These are phyloP conservation scores for Chrysogorgia sp. DNA, from an alignment of 92 coral and sea anemone genomes.

Conservation along the genomic window DNA sequence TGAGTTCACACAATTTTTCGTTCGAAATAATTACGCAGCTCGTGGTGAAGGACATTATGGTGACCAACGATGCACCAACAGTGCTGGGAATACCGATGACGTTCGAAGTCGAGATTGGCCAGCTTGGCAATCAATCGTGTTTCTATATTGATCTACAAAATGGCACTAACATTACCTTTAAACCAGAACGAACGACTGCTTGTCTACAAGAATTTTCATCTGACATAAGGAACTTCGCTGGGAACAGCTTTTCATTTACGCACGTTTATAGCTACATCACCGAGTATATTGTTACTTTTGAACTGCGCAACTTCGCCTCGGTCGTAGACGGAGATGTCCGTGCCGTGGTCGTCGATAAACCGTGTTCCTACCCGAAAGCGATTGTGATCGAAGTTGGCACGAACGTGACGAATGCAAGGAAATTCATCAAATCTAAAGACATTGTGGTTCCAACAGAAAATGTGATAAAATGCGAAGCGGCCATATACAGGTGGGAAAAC, in stretches of 20 bases:
- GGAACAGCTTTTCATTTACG: slow-evolving; percentile 36
- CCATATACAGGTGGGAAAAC: slow-evolving; percentile 55
- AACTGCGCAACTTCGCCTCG: slow-evolving; percentile 68
- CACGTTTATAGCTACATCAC: slow-evolving; percentile 42
- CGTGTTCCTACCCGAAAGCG: slow-evolving; percentile 76
- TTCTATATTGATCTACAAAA: slow-evolving; percentile 59
- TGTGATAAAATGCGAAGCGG: slow-evolving; percentile 74
- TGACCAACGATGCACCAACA: slow-evolving; percentile 63
- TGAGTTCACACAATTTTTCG: slow-evolving; percentile 31
- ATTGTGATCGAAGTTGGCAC: slow-evolving; percentile 64
- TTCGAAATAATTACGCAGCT: slow-evolving; percentile 38
- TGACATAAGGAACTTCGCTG: slow-evolving; percentile 56
- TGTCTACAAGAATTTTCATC: slow-evolving; percentile 52
- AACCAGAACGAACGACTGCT: slow-evolving; percentile 23
- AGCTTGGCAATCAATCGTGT: slow-evolving; percentile 72
- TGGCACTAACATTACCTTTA: slow-evolving; percentile 55
- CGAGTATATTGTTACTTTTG: slow-evolving; percentile 40
- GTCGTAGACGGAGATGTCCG: slow-evolving; percentile 1
- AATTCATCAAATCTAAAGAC: slow-evolving; percentile 47
- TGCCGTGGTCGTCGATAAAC: slow-evolving; percentile 60
- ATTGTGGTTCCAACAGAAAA: slow-evolving; percentile 57
- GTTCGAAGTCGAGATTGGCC: slow-evolving; percentile 49
- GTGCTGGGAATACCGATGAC: slow-evolving; percentile 41
- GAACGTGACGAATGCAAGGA: slow-evolving; percentile 45
- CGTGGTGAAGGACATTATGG: slow-evolving; percentile 52